Conservation (phyloP, 1,140 invertebrate species). For the Mizuhopecten yessoensis region DNA sequence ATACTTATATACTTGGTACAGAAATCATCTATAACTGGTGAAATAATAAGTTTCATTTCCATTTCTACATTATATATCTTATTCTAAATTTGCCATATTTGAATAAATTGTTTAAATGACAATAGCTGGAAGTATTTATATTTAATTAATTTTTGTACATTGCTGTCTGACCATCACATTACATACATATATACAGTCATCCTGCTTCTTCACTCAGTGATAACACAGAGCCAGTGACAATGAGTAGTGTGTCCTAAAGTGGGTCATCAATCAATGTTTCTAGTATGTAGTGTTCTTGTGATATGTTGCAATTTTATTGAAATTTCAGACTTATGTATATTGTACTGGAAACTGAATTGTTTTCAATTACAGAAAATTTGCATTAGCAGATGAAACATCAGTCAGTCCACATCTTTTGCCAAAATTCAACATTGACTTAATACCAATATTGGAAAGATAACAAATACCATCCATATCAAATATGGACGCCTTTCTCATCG, state of each 20-base stretch:
- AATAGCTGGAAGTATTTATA: conserved; percentile 9
- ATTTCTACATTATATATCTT: conserved; percentile 17
- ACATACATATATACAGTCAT: not conserved
- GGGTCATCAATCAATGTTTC: not conserved
- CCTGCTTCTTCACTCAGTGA: not conserved
- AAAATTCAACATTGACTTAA: not conserved
- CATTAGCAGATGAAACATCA: not conserved
- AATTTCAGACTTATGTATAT: conserved; percentile 4
- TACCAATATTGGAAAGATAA: not conserved
- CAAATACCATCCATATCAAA: not conserved
- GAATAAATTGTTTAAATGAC: not conserved
- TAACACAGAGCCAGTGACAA: not conserved
- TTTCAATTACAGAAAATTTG: not conserved
- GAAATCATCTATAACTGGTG: not conserved
- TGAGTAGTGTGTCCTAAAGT: not conserved
- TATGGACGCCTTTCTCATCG: not conserved
- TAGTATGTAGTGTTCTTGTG: not conserved
- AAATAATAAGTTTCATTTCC: not conserved
- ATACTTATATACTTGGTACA: not conserved
- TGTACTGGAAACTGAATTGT: not conserved
- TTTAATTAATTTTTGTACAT: conserved; percentile 18
- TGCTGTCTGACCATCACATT: conserved; percentile 31
- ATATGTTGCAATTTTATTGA: not conserved
- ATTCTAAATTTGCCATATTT: not conserved
- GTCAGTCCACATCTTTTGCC: not conserved